Base-by-base conservation (phyloP, 2,113 vertebrate species). In the Pachypanchax playfairii region DNA sequence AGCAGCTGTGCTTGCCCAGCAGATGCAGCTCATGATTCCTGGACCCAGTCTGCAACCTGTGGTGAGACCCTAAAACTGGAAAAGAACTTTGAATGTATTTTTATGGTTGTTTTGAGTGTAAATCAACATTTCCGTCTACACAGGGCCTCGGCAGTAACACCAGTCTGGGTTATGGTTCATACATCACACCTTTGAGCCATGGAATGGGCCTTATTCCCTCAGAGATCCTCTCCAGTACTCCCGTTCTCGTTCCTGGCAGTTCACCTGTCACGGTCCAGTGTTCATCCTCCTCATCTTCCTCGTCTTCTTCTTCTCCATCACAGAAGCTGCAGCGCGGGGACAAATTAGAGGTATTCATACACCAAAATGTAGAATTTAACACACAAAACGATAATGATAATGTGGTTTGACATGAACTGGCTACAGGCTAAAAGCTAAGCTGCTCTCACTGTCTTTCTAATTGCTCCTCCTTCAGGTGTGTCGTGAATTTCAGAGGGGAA, bases 1-100 rank as follows among this genome's bases (percentile, higher is more conserved):
- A 66, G 95, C 96, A 14, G 95, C 95, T 0, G 94, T 98, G 92
- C 91, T 98, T 0, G 94, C 96, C 56, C 96, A 97, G 77, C 95
- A 97, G 91, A 97, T 98, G 95, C 96, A 97, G 82, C 94, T 98
- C 50, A 96, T 98, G 94, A 95, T 98, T 84, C 95, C 96, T 55
- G 95, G 94, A 85, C 91, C 93, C 29, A 91, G 93, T 1, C 87
- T 97, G 81, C 95, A 96, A 87, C 91, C 93, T 77, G 73, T 97
- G 91, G 95, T 97, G 84, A 94, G 93, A 87, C n/a, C 11, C 44
- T 31, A 21, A 36, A 6, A 10, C 17, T 33, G 5, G n/a, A n/a
- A n/a, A n/a, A n/a, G n/a, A n/a, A n/a, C 47, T 22, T 35, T 2
- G 39, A 9, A 59, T 24, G 2, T 38, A 66, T 20, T 54, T 44